Conservation (phyloP, 2,888 invertebrate species). For the Thymelicus acteon region DNA sequence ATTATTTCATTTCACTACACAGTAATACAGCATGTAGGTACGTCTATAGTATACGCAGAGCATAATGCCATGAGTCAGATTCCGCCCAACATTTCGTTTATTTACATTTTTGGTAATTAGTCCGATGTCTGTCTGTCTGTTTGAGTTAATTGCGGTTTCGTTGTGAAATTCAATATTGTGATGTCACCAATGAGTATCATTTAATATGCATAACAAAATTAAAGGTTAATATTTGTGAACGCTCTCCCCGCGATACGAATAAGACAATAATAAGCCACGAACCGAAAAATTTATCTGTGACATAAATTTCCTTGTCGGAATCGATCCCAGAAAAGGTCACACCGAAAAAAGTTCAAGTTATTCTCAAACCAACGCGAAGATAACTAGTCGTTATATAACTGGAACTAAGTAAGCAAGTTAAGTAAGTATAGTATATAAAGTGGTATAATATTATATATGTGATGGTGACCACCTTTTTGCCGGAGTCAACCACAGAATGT, state of each 20-base stretch:
- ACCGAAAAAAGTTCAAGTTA: no score
- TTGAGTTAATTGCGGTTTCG: conserved; percentile 14
- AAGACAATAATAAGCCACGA: no score
- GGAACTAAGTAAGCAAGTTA: no score
- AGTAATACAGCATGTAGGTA: no score
- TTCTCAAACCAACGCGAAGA: no score
- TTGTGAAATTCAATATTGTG: conserved; percentile 3
- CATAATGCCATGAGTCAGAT: conserved; percentile 25
- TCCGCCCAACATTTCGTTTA: conserved; percentile 14
- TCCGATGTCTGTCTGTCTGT: conserved; percentile 17
- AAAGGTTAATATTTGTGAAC: no score
- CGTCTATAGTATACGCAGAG: not conserved
- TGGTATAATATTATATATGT: not conserved
- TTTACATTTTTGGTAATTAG: conserved; percentile 28
- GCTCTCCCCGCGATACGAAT: no score
- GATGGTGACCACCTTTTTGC: conserved; percentile 10
- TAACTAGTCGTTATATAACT: no score
- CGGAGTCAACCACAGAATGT: conserved; percentile 12
- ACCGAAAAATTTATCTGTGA: no score
- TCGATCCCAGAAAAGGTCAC: no score
- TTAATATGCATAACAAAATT: not conserved
- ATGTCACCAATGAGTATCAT: not conserved
- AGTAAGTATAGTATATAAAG: not conserved
- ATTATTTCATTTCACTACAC: no score
- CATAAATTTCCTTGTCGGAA: no score